Evolutionary conservation across 2,113 vertebrate species (phyloP), one percentile per base, ranked within the genome.

Genomic region (Stigmatopora argus): DNA sequence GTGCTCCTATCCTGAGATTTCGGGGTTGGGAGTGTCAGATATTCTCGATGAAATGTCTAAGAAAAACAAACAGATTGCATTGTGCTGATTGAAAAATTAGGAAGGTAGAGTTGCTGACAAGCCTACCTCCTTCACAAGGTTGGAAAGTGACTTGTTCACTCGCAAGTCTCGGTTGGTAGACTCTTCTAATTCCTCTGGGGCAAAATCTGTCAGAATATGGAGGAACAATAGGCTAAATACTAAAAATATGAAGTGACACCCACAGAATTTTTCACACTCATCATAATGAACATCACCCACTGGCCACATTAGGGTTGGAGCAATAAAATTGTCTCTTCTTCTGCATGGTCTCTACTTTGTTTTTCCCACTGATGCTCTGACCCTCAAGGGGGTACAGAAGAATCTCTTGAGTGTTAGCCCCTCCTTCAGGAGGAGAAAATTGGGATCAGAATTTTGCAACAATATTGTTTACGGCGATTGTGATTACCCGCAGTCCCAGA

Each of bases 281-380:
- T 13, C 11, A n/a, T 7, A 69, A 34, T 1, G 41, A 10, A 63
- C 45, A 18, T 45, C 41, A 63, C 93, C 89, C 89, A 95, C 95
- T 89, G 73, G 90, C 91, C 76, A 97, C 88, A 70, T 97, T 96
- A 74, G 96, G 95, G 84, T 92, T 94, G 74, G 96, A 98, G 49
- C 93, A 92, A 77, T 93, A 95, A 21, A 96, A 92, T 0, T 92
- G 92, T 62, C 92, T 80, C 77, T 94, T 93, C 78, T 92, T 94
- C 88, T 92, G 88, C 70, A 93, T 72, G 15, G 89, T 85, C 31
- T 94, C 92, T 4, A 93, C 92, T 14, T 87, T 92, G 0, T 87
- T 87, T 57, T 88, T 74, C 61, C 81, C 92, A 89, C 87, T 90
- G 77, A 89, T 86, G 77, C 91, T 88, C 0, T 80, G 19, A 51